Evolutionary conservation across 1,140 invertebrate genomes (phyloP).

Genomic region (Aethina tumida): DNA sequence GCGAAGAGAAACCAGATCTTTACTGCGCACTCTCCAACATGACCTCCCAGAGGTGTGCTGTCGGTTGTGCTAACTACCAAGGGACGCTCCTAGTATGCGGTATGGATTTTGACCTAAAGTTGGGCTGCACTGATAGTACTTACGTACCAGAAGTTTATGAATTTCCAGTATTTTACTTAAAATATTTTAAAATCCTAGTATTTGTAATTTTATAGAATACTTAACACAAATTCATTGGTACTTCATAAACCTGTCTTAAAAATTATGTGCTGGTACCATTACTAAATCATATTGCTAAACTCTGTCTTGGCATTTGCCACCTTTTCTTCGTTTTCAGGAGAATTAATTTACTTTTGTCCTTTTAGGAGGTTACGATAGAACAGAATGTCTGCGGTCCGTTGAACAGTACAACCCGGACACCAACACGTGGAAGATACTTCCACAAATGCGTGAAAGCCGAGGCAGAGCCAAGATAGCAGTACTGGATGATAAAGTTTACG

Average conservation of each 20-base stretch:
- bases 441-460: conserved; percentile 58
- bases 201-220: no score
- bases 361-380: conserved; percentile 75
- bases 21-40: conserved; percentile 56
- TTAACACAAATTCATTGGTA: no score
- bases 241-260: no score
- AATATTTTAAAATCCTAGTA: no score
- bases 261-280: no score
- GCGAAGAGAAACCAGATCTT: conserved; percentile 41
- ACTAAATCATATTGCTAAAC: no score
- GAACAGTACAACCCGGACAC: conserved; percentile 61
- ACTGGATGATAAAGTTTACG: conserved; percentile 57
- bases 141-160: conserved; percentile 1
- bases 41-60: conserved; percentile 59
- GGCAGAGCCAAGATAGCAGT: conserved; percentile 67
- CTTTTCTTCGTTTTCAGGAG: no score
- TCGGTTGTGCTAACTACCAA: conserved; percentile 59
- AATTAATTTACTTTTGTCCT: conserved; percentile 16
- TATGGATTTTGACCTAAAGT: conserved; percentile 33
- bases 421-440: conserved; percentile 58
- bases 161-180: no score
- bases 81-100: conserved; percentile 64
- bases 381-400: conserved; percentile 66
- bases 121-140: background rate
- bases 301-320: no score